Evolutionary conservation across 2,888 invertebrate genomes (phyloP).

Genomic region (Calliphora vomitoria): DNA sequence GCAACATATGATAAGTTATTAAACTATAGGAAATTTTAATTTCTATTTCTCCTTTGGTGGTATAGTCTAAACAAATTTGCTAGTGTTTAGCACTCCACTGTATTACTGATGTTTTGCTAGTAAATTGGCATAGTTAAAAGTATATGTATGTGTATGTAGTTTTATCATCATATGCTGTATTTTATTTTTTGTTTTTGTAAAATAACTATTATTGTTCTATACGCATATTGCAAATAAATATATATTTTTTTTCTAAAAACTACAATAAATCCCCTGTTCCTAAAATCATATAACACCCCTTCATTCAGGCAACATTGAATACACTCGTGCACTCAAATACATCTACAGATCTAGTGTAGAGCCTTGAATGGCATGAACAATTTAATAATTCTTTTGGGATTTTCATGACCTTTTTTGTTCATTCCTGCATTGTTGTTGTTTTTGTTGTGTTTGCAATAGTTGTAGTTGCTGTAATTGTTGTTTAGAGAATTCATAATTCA

Average conservation of each 20-base stretch:
- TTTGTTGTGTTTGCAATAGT: constrained; percentile 23
- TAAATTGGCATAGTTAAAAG: constrained; percentile 26
- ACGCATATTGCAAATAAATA: constrained; percentile 61
- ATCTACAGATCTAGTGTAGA: neutral
- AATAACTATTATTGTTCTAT: constrained; percentile 35
- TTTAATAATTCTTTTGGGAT: constrained; percentile 71
- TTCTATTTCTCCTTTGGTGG: too few relatives aligned
- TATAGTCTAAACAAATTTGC: neutral
- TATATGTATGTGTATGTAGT: constrained; percentile 15
- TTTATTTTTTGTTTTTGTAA: constrained; percentile 21
- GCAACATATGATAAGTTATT: too few relatives aligned
- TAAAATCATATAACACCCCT: constrained; percentile 43
- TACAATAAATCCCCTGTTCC: constrained; percentile 21
- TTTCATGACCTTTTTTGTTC: constrained; percentile 60
- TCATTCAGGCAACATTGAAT: constrained; percentile 2
- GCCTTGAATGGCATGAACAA: constrained; percentile 66
- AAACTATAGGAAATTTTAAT: too few relatives aligned
- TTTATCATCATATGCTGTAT: constrained; percentile 42
- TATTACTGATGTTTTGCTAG: neutral
- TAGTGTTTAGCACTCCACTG: neutral
- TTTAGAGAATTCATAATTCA: constrained; percentile 70
- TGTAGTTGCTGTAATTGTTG: constrained; percentile 62
- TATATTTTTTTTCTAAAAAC: constrained; percentile 9
- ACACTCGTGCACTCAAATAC: constrained; percentile 1
- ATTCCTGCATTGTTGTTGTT: constrained; percentile 1